Evolutionary conservation across 1,140 invertebrate genomes (phyloP), one percentile per base, ranked within the genome.

Genomic region (Stegodyphus mimosarum): DNA sequence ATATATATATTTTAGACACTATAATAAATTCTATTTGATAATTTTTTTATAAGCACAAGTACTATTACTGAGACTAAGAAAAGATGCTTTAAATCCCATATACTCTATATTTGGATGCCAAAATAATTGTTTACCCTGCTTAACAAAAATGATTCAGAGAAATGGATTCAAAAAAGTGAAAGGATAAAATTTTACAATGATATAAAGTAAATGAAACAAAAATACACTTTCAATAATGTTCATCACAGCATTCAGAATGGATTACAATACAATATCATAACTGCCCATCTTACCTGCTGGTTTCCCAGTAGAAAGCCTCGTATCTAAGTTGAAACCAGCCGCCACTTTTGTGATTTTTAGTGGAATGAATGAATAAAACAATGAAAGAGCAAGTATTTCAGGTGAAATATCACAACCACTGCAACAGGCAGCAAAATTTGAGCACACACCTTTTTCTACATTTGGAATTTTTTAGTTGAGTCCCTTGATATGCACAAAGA

Each of bases 231-330:
- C 33, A 33, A 33, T 33, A 33, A 33, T 33, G 33, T 33, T 33
- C 33, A 33, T 33, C 33, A 10, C 63, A 15, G 13, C 63, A 64
- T 17, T 4, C n/a, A 10, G 17, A 67, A 67, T 15, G 66, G 17
- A 67, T 10, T 7, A 18, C 66, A 67, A n/a, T 7, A n/a, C 17
- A n/a, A 15, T 7, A 67, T n/a, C 6, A 15, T 67, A 67, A n/a
- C 1, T 9, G 7, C 17, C 17, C 10, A 67, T 15, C 13, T 72
- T 75, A 79, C 85, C 85, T 86, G 85, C 85, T 86, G 85, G 85
- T 75, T 70, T 75, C 85, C 85, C 85, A 86, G 85, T 86, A 73
- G 77, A 80, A 80, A 86, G 71, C 85, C 77, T 70, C 67, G n/a
- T 84, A 67, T 63, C 73, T 69, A 50, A 53, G 53, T 18, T 60